Conservation (phyloP, 1,140 invertebrate genomes). For the Procambarus clarkii region DNA sequence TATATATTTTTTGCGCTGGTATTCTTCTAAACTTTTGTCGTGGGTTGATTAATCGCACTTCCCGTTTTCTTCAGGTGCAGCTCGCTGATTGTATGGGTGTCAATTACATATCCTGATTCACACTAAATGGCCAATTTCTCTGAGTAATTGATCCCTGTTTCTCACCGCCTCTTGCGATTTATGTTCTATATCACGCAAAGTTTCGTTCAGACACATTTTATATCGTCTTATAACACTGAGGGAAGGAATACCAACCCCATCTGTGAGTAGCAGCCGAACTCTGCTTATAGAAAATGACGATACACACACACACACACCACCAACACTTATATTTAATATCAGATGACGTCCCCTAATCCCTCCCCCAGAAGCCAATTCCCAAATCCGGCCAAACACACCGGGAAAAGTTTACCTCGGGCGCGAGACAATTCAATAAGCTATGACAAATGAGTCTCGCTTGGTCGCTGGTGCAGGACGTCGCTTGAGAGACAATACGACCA, state of each 20-base stretch:
- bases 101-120: neutral
- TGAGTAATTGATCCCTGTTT: constrained; percentile 7
- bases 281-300: neutral
- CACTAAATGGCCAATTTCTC: neutral
- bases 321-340: neutral
- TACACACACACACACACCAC: neutral
- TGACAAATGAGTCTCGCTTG: constrained; percentile 1
- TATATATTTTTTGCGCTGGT: no score
- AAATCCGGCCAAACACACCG: neutral
- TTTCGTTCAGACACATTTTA: no score
- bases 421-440: neutral
- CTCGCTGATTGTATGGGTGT: neutral
- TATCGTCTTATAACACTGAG: no score
- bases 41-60: neutral
- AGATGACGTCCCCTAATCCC: neutral
- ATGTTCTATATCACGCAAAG: no score
- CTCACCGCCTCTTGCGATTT: neutral
- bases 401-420: neutral
- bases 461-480: neutral
- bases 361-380: neutral
- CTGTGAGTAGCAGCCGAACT: no score
- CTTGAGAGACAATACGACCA: neutral
- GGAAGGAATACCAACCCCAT: no score
- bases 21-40: no score
- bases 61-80: neutral